Conservation (phyloP, 1,140 invertebrate species). For the Hypsibius dujardini region DNA sequence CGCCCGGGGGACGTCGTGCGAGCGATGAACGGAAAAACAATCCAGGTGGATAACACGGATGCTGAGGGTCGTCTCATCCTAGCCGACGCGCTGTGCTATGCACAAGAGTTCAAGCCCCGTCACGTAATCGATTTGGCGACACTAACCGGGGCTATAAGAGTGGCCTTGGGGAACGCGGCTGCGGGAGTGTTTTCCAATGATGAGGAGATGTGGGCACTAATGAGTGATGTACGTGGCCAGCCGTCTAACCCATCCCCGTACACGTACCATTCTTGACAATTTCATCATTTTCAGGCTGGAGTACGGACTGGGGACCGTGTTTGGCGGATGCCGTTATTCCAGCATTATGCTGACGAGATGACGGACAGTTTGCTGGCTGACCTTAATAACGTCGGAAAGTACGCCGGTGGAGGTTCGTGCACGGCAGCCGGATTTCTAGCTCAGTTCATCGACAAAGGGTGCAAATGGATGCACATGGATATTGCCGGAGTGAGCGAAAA, state of each 20-base stretch:
- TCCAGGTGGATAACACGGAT: slow-evolving; percentile 74
- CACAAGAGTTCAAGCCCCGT: slow-evolving; percentile 46
- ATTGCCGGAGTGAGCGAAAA: slow-evolving; percentile 59
- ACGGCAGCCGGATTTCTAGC: slow-evolving; percentile 66
- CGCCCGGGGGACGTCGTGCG: slow-evolving; percentile 70
- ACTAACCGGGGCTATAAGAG: slow-evolving; percentile 55
- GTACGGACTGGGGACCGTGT: slow-evolving; percentile 58
- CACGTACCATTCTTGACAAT: no score
- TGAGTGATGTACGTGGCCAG: slow-evolving; percentile 40
- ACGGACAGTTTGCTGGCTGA: slow-evolving; percentile 50
- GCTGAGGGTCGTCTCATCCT: slow-evolving; percentile 71
- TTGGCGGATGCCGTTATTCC: slow-evolving; percentile 73
- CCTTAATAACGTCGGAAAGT: slow-evolving; percentile 55
- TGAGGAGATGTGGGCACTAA: slow-evolving; percentile 41
- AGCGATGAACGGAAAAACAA: slow-evolving; percentile 64
- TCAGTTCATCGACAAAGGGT: slow-evolving; percentile 39
- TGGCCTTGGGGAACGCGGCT: slow-evolving; percentile 52
- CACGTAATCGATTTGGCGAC: slow-evolving; percentile 59
- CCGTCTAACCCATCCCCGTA: background rate
- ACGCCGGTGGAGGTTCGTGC: slow-evolving; percentile 51
- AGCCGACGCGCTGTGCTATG: slow-evolving; percentile 72
- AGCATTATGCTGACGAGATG: slow-evolving; percentile 52
- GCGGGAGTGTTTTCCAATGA: slow-evolving; percentile 61
- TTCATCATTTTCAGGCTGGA: slow-evolving; percentile 31
- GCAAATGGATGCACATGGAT: slow-evolving; percentile 69